Conservation (phyloP, 2,113 vertebrate species). For the Lepisosteus oculatus region DNA sequence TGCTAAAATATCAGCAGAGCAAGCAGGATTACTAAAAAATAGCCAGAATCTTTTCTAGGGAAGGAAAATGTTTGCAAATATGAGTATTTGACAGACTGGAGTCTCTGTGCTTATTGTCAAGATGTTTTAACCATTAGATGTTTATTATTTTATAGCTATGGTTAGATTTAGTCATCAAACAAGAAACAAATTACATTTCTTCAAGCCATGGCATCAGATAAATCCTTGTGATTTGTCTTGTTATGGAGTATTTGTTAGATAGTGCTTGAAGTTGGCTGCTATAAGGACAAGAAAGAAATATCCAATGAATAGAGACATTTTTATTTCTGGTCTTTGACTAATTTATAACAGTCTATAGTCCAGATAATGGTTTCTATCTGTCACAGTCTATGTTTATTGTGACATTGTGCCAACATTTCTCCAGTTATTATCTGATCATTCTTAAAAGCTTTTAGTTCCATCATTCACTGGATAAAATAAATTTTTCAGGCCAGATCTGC, state of each 20-base stretch:
- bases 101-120: no score
- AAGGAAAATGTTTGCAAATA: no score
- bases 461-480: not conserved
- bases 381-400: conserved; percentile 18
- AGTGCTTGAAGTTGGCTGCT: not conserved
- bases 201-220: no score
- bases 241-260: not conserved
- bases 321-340: not conserved
- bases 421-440: conserved; percentile 35
- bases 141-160: no score
- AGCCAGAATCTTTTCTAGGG: no score
- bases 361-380: conserved; percentile 12
- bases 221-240: no score
- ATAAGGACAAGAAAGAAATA: not conserved
- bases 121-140: no score
- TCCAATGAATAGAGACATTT: not conserved
- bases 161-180: no score
- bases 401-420: conserved; percentile 24
- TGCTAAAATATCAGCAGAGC: no score
- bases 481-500: conserved; percentile 4
- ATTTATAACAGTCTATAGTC: not conserved
- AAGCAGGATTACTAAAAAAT: no score
- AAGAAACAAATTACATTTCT: no score
- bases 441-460: conserved; percentile 18
- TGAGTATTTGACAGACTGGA: no score